Conservation (phyloP, 2,888 invertebrate species). For the Sesia apiformis region DNA sequence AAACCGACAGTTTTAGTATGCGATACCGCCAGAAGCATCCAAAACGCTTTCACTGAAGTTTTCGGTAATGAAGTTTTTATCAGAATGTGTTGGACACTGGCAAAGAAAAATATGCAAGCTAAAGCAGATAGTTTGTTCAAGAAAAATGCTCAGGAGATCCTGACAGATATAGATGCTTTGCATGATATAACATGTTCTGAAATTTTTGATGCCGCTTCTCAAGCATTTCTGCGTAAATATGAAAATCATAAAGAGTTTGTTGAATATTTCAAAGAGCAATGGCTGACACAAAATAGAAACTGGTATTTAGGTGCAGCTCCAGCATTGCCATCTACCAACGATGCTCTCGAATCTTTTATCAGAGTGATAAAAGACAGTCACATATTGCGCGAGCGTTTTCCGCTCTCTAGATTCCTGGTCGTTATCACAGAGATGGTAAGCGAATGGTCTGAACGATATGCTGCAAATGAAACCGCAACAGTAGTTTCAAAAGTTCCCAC, state of each 20-base stretch:
- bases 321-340: constrained; percentile 10
- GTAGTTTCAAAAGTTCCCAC: constrained; percentile 4
- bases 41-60: constrained; percentile 11
- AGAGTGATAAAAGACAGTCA: constrained; percentile 8
- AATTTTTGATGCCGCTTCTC: constrained; percentile 15
- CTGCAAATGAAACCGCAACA: not conserved
- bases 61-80: constrained; percentile 14
- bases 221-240: constrained; percentile 17
- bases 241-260: constrained; percentile 7
- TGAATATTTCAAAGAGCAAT: constrained; percentile 6
- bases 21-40: constrained; percentile 14
- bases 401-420: constrained; percentile 11
- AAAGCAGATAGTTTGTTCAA: constrained; percentile 10
- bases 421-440: constrained; percentile 12
- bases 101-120: constrained; percentile 16
- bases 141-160: constrained; percentile 11
- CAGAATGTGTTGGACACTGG: constrained; percentile 20
- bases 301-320: constrained; percentile 11
- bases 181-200: constrained; percentile 13
- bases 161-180: constrained; percentile 14
- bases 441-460: constrained; percentile 7
- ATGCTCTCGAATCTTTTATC: constrained; percentile 8
- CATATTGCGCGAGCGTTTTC: constrained; percentile 11
- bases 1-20: constrained; percentile 12
- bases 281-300: constrained; percentile 8